A percentile compares a stretch with the other conserved stretches of the same genome.
These are phyloP conservation scores for Sphaeridia pumilis DNA, from an alignment of 2,888 invertebrate genomes.

Conservation along the genomic window DNA sequence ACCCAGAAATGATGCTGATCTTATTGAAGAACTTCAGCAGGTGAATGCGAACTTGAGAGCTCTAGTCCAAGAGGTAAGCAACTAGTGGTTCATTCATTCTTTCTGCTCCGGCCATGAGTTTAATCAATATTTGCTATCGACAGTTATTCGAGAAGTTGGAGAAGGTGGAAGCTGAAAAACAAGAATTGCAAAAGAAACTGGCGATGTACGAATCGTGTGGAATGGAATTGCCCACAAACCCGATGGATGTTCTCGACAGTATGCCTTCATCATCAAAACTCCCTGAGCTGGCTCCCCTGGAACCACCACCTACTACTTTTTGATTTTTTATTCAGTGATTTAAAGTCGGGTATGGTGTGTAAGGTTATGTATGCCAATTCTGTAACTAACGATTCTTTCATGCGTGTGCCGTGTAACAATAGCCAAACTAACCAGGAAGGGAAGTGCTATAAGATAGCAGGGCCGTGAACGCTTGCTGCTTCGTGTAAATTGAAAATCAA, in stretches of 20 bases:
- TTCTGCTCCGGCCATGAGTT: too few relatives aligned
- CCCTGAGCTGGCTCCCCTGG: background rate
- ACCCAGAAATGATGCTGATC: conserved; percentile 33
- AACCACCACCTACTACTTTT: background rate
- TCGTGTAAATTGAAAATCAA: too few relatives aligned
- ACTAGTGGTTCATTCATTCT: background rate
- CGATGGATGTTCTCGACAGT: background rate
- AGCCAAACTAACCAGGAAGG: too few relatives aligned
- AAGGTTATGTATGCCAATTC: too few relatives aligned
- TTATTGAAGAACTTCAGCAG: conserved; percentile 33
- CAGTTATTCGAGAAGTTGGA: background rate
- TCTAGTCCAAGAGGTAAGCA: conserved; percentile 26
- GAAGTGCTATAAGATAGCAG: too few relatives aligned
- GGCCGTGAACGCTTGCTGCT: too few relatives aligned
- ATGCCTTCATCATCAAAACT: background rate
- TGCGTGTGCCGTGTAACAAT: too few relatives aligned
- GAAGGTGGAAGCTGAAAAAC: background rate
- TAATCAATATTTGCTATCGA: too few relatives aligned
- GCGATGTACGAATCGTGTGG: background rate
- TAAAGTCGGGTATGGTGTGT: too few relatives aligned
- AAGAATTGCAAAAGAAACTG: background rate
- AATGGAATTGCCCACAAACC: background rate
- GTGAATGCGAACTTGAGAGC: conserved; percentile 29
- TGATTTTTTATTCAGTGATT: too few relatives aligned
- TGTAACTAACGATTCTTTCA: too few relatives aligned